Base-by-base conservation (phyloP, 2,888 invertebrate genomes). In the Neria commutata region DNA sequence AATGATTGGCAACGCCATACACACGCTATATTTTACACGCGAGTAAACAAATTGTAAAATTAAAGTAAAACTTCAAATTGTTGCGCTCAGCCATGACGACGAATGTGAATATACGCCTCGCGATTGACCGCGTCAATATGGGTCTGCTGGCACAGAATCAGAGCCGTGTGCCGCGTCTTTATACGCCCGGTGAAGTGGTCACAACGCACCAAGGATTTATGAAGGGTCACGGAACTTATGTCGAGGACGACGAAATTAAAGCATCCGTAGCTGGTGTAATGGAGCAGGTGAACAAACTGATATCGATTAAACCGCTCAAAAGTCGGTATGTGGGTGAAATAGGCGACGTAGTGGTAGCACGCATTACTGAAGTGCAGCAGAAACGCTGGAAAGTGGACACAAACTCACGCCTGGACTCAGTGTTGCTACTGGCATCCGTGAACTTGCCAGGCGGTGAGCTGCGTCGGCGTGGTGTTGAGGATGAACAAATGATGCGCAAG, bases 361-460 rank as follows among this genome's bases (percentile, higher is more conserved):
- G 99, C 50, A 91, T 99, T 25, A 88, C 91, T 0, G 96, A 98
- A 81, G 95, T 99, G 1, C 95, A 95, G 74, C 94, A 95, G 72
- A 91, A 90, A 73, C 85, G 95, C 60, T 98, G 98, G 98, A 95
- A 94, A 80, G 92, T 98, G 2, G 94, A 98, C 72, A 95, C 94
- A 1, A 96, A 96, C 82, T 91, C 95, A 0, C 88, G 95, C 55
- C 83, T 91, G 75, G 95, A 96, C 82, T 93, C 96, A 0, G 86
- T 92, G 45, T 85, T 99, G 11, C 85, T 93, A 61, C 83, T 99
- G 17, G 94, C 96, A 0, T 92, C 96, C 29, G 96, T 99, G 1
- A 98, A 98, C 84, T 85, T 99, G 63, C 98, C 98, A n/a, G 98
- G 98, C 25, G 94, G 94, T 55, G 98, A 98, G 85, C 83, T 98